Evolutionary conservation across 2,888 invertebrate genomes (phyloP).

Genomic region (Byasa hedistus): DNA sequence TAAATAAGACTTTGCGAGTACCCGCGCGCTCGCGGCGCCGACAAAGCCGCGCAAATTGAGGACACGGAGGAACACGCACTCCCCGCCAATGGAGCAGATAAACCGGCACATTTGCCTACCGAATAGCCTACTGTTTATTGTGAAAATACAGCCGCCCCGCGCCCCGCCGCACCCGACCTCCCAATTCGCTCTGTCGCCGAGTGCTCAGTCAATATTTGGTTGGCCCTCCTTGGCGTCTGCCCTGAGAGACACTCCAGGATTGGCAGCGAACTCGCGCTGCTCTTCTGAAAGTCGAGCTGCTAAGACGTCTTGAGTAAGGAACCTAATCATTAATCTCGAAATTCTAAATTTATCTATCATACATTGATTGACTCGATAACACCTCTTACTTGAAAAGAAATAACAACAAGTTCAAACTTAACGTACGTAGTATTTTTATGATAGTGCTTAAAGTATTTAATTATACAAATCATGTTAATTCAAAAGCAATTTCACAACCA

Average conservation of each 20-base stretch:
- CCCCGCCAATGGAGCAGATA: constrained; percentile 32
- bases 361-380: too few species aligned
- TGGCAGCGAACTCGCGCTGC: constrained; percentile 30
- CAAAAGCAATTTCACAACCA: too few species aligned
- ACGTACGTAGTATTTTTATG: too few species aligned
- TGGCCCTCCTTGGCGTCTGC: constrained; percentile 37
- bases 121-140: constrained; percentile 52
- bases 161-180: constrained; percentile 37
- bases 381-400: too few species aligned
- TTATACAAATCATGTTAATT: too few species aligned
- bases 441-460: too few species aligned
- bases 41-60: constrained; percentile 30
- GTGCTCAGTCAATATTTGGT: constrained; percentile 64
- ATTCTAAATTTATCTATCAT: too few species aligned
- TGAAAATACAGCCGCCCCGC: constrained; percentile 47
- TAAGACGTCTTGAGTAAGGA: background rate
- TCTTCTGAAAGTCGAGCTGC: constrained; percentile 22
- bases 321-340: background rate
- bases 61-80: constrained; percentile 31
- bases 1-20: constrained; percentile 7
- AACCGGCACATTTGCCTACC: constrained; percentile 49
- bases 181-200: constrained; percentile 60
- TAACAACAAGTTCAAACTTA: too few species aligned
- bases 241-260: constrained; percentile 21
- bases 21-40: background rate